Percentiles rank a stretch among this genome's conserved stretches.
These are phyloP conservation scores for Bombyx huttoni DNA, from an alignment of 2,888 invertebrate species.

Conservation along the genomic window DNA sequence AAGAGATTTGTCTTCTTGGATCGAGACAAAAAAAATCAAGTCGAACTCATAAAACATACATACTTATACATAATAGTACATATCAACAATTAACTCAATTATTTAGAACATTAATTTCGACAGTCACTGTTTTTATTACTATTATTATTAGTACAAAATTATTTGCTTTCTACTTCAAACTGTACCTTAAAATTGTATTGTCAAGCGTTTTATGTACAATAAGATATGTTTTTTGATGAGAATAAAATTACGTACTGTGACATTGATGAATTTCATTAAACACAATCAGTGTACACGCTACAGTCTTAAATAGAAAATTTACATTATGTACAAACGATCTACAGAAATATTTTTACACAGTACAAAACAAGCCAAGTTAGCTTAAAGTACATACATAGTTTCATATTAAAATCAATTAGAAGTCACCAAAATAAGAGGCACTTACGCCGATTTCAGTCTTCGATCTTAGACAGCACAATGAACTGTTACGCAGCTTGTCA, in stretches of 20 bases:
- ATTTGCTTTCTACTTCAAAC: neutral
- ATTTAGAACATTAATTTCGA: too few relatives aligned
- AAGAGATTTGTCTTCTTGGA: too few relatives aligned
- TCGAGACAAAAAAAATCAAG: too few relatives aligned
- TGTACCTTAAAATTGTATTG: slow-evolving; percentile 60
- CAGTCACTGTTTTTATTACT: too few relatives aligned
- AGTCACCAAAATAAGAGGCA: slow-evolving; percentile 25
- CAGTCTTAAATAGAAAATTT: neutral
- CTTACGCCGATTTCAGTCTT: slow-evolving; percentile 66
- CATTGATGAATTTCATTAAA: slow-evolving; percentile 20
- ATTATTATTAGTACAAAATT: neutral
- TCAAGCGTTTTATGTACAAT: slow-evolving; percentile 68
- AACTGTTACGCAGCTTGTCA: slow-evolving; percentile 12
- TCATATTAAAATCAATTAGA: slow-evolving; percentile 8
- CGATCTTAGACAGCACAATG: slow-evolving; percentile 34
- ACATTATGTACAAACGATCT: slow-evolving; percentile 25
- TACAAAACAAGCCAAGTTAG: slow-evolving; percentile 12
- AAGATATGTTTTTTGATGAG: slow-evolving; percentile 67
- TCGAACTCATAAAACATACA: too few relatives aligned
- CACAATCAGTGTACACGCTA: slow-evolving; percentile 2
- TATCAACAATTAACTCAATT: too few relatives aligned
- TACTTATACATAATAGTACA: too few relatives aligned
- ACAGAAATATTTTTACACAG: slow-evolving; percentile 8
- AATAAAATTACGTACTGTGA: slow-evolving; percentile 25
- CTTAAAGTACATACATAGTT: slow-evolving; percentile 16